Base-by-base conservation (phyloP, 2,888 invertebrate species). In the Cephonodes hylas region DNA sequence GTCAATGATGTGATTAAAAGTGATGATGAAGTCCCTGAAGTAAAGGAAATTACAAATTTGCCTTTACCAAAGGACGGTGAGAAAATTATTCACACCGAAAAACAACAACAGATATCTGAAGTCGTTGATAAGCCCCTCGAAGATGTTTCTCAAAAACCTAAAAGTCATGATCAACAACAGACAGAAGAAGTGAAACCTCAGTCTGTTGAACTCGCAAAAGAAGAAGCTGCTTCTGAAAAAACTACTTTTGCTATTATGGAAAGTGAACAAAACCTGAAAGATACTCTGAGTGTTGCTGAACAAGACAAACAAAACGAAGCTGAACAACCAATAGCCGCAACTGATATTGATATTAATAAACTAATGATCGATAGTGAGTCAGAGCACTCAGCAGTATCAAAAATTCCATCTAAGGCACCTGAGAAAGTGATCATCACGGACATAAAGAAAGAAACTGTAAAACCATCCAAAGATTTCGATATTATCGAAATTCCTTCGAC, bases 331-430 rank as follows among this genome's bases (percentile, higher is more conserved):
- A 69, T 64, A 58, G 65, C 64, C 42, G 64, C 53, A 0, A 67
- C 58, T 58, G 31, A 72, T n/a, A 64, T 67, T 38, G 68, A 77
- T 61, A 60, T 74, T 2, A 75, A 71, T 7, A 71, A 68, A 44
- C 70, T 59, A 25, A 67, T 81, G 10, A 72, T 81, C 48, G 74
- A 65, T 3, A 81, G 72, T 65, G 81, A 81, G 70, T 73, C 70
- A 20, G 75, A 76, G 27, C 75, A 81, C 60, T 78, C 77, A 3
- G 56, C 62, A 0, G 42, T 64, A 27, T 70, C 74, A 10, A 71
- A 74, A 68, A 71, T 71, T 63, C 73, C 75, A 4, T 61, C 38
- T 4, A 38, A 38, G 1, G n/a, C n/a, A n/a, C 13, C n/a, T 38
- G 38, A n/a, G 13, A 38, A 38, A n/a, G 38, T n/a, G n/a, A n/a